Evolutionary conservation across 2,797 vertebrate species (phyloP).

Genomic region (Sebastes hubbsi): DNA sequence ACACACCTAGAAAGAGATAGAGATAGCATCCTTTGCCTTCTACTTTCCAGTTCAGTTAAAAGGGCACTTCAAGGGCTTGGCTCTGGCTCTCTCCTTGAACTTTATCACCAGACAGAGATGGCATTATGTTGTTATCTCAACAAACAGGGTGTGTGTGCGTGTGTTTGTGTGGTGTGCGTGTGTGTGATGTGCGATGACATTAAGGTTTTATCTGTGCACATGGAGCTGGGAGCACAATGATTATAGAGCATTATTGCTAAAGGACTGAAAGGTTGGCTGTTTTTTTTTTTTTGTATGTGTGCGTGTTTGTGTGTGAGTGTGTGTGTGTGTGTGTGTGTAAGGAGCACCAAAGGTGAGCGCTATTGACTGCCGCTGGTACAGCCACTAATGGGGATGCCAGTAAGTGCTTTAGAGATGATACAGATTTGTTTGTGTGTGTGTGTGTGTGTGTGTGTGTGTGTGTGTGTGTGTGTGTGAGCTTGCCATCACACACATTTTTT

Average conservation of each 20-base stretch:
- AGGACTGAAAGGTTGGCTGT: constrained; percentile 41
- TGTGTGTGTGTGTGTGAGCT: background rate
- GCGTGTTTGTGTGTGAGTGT: background rate
- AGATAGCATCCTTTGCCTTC: background rate
- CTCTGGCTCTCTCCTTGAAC: constrained; percentile 70
- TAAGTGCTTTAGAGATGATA: constrained; percentile 63
- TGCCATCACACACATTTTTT: constrained; percentile 10
- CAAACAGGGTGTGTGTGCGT: constrained; percentile 33
- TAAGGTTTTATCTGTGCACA: constrained; percentile 62
- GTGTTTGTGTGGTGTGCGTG: constrained; percentile 18
- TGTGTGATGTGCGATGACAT: constrained; percentile 51
- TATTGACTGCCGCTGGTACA: constrained; percentile 58
- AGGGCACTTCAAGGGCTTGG: constrained; percentile 54
- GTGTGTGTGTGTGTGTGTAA: constrained; percentile 10
- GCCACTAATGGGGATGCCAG: constrained; percentile 64
- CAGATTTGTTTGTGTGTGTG: constrained; percentile 13
- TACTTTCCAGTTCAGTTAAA: constrained; percentile 38
- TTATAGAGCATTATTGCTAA: constrained; percentile 60
- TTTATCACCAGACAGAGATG: constrained; percentile 64
- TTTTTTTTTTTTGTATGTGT: background rate
- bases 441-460: background rate
- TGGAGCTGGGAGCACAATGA: constrained; percentile 56
- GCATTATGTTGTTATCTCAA: constrained; percentile 68
- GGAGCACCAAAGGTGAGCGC: constrained; percentile 56
- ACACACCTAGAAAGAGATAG: background rate